A percentile compares a stretch with the other conserved stretches of the same genome.
These are phyloP conservation scores for Apeira syringaria DNA, from an alignment of 2,888 invertebrate species.

Conservation along the genomic window DNA sequence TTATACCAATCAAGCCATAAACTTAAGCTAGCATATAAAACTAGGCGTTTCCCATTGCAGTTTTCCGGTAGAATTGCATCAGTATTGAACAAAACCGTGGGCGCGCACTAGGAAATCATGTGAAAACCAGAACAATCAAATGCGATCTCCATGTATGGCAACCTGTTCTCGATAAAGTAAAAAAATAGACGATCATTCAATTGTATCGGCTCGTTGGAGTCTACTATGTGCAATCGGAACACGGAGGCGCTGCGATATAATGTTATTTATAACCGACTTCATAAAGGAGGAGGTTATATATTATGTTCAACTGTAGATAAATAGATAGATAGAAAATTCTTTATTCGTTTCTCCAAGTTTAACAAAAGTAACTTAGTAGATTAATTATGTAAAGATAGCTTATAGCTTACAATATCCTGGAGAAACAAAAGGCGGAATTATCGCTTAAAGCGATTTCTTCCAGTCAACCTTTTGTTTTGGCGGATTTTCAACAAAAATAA, in stretches of 20 bases:
- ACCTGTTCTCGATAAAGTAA: slow-evolving; percentile 27
- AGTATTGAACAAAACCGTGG: slow-evolving; percentile 49
- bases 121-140: slow-evolving; percentile 57
- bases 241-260: slow-evolving; percentile 9
- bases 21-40: slow-evolving; percentile 30
- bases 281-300: no score
- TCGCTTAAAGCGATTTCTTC: no score
- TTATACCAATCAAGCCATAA: slow-evolving; percentile 7
- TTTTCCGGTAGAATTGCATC: slow-evolving; percentile 45
- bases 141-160: slow-evolving; percentile 49
- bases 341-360: no score
- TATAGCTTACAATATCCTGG: no score
- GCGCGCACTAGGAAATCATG: slow-evolving; percentile 60
- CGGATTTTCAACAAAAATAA: no score
- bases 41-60: slow-evolving; percentile 36
- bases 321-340: no score
- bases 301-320: no score
- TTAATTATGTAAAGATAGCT: no score
- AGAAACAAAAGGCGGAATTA: no score
- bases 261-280: no score
- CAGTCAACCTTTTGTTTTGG: no score
- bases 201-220: slow-evolving; percentile 56
- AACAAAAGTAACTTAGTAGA: no score
- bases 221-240: slow-evolving; percentile 14
- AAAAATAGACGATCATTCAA: slow-evolving; percentile 50